Evolutionary conservation across 2,113 vertebrate species (phyloP).

Genomic region (Triplophysa tibetana): DNA sequence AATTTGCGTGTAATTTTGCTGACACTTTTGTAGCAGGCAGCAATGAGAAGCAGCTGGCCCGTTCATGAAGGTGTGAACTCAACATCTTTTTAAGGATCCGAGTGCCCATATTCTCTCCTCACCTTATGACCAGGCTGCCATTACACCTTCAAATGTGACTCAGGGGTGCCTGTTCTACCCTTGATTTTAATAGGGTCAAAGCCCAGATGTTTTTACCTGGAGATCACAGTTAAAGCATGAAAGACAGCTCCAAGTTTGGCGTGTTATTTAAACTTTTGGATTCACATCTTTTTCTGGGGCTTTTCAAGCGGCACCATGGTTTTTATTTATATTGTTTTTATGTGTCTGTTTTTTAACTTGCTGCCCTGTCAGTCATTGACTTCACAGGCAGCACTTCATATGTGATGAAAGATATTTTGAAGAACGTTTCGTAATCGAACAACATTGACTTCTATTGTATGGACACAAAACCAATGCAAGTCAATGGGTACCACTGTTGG

Average conservation of each 20-base stretch:
- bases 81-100: constrained; percentile 26
- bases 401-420: no score
- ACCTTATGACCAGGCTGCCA: constrained; percentile 22
- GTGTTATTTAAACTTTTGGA: no score
- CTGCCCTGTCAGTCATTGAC: no score
- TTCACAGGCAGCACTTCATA: no score
- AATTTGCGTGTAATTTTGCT: neutral
- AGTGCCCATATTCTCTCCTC: neutral
- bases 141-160: constrained; percentile 19
- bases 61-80: constrained; percentile 47
- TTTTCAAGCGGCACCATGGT: no score
- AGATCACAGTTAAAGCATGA: neutral
- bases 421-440: no score
- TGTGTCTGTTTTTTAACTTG: no score
- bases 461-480: no score
- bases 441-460: no score
- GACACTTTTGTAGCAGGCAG: neutral
- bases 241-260: neutral
- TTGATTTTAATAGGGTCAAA: constrained; percentile 48
- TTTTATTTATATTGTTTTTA: no score
- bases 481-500: no score
- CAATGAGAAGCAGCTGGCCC: constrained; percentile 24
- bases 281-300: no score
- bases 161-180: constrained; percentile 15
- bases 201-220: constrained; percentile 40